phyloP scores from a whole-genome alignment of 2,888 invertebrate species.

The Drosophila vallismaia region DNA sequence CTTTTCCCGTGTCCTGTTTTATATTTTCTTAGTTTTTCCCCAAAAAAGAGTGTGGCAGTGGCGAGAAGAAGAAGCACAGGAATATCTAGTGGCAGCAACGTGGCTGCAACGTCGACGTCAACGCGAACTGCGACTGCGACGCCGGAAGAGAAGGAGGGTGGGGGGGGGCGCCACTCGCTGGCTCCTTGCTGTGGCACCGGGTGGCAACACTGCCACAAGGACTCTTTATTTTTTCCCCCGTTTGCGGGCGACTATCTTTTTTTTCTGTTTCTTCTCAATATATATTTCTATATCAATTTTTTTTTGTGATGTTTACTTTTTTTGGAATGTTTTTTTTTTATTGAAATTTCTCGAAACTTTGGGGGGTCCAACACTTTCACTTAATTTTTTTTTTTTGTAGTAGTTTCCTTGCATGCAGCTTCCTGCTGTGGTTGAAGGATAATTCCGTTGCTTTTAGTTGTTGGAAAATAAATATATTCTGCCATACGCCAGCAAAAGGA shows the following conservation, averaged over 20 bases:
- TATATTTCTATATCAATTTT: background rate
- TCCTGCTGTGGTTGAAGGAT: background rate
- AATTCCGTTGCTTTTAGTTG: background rate
- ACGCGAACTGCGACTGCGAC: constrained; percentile 7
- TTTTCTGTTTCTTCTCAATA: constrained; percentile 5
- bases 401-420: background rate
- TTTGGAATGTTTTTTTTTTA: constrained; percentile 5
- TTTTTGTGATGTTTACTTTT: constrained; percentile 22
- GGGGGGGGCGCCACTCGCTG: constrained; percentile 25
- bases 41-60: too few relatives aligned
- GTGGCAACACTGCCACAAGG: constrained; percentile 33
- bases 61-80: background rate
- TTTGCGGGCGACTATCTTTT: constrained; percentile 2
- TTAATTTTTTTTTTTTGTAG: background rate
- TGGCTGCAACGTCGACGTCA: background rate
- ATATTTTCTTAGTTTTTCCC: background rate
- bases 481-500: constrained; percentile 14
- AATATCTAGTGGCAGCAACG: background rate
- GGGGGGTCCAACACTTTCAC: constrained; percentile 2
- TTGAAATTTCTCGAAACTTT: constrained; percentile 1
- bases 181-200: constrained; percentile 19
- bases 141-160: too few relatives aligned
- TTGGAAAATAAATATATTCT: background rate
- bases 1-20: constrained; percentile 5
- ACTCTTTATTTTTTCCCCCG: constrained; percentile 4